A percentile compares a stretch with the other conserved stretches of the same genome.
phyloP scores from a whole-genome alignment of 2,888 invertebrate species.

The Drosophila conformis region DNA sequence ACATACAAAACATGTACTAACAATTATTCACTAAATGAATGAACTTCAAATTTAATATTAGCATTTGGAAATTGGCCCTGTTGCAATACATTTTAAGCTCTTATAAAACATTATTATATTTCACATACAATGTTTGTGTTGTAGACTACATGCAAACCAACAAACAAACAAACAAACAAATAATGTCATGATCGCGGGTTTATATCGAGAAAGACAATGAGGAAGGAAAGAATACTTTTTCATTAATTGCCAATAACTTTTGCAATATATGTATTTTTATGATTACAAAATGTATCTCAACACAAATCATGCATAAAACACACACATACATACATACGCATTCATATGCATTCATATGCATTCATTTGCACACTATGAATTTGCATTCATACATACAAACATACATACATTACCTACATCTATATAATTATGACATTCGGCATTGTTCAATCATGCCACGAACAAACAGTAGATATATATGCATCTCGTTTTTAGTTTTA shows the following conservation, averaged over 20 bases:
- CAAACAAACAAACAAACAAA: neutral
- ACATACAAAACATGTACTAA: slow-evolving; percentile 23
- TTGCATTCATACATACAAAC: slow-evolving; percentile 27
- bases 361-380: slow-evolving; percentile 28
- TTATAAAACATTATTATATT: slow-evolving; percentile 45
- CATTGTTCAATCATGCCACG: slow-evolving; percentile 32
- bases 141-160: slow-evolving; percentile 14
- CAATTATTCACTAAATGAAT: slow-evolving; percentile 30
- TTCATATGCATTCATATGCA: slow-evolving; percentile 13
- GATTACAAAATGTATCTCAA: slow-evolving; percentile 71
- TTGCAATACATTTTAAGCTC: slow-evolving; percentile 71
- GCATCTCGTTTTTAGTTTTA: slow-evolving; percentile 79
- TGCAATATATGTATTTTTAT: slow-evolving; percentile 52
- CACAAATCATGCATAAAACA: slow-evolving; percentile 59
- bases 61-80: slow-evolving; percentile 77
- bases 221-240: slow-evolving; percentile 22
- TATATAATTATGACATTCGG: slow-evolving; percentile 33
- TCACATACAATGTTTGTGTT: slow-evolving; percentile 16
- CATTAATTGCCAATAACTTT: slow-evolving; percentile 46
- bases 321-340: slow-evolving; percentile 46
- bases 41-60: slow-evolving; percentile 57
- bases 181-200: slow-evolving; percentile 11
- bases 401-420: slow-evolving; percentile 25
- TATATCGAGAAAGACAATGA: slow-evolving; percentile 1
- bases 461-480: slow-evolving; percentile 47